These are phyloP conservation scores for Isurus oxyrinchus DNA, from an alignment of 2,113 vertebrate species.

Conservation along the genomic window DNA sequence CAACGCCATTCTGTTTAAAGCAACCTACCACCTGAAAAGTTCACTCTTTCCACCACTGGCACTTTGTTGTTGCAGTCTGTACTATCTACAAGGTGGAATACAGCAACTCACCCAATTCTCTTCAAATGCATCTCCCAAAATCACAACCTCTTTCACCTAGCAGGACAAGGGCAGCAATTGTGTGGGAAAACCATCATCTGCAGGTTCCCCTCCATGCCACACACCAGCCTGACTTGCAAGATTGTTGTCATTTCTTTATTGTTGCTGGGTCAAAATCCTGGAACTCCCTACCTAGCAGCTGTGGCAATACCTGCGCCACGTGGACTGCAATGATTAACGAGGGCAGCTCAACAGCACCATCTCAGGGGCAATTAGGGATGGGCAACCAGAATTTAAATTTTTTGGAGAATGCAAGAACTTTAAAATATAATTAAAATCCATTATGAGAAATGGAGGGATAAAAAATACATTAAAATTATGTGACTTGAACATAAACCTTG, in stretches of 20 bases:
- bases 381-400: no score
- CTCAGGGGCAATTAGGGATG: neutral
- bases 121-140: neutral
- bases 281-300: neutral
- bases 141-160: neutral
- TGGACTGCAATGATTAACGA: neutral
- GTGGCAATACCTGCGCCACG: neutral
- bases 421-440: neutral
- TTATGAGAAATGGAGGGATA: neutral
- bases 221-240: neutral
- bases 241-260: neutral
- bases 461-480: neutral
- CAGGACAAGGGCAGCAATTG: neutral
- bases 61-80: no score
- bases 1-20: neutral
- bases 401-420: neutral
- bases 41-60: no score
- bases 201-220: neutral
- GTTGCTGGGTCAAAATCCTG: neutral
- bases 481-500: neutral
- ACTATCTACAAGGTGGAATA: no score
- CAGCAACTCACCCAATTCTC: neutral
- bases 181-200: neutral
- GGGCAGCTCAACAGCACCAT: neutral
- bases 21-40: neutral